phyloP scores from a whole-genome alignment of 35 echinoderm and acorn worm species.

The Strongylocentrotus purpuratus region DNA sequence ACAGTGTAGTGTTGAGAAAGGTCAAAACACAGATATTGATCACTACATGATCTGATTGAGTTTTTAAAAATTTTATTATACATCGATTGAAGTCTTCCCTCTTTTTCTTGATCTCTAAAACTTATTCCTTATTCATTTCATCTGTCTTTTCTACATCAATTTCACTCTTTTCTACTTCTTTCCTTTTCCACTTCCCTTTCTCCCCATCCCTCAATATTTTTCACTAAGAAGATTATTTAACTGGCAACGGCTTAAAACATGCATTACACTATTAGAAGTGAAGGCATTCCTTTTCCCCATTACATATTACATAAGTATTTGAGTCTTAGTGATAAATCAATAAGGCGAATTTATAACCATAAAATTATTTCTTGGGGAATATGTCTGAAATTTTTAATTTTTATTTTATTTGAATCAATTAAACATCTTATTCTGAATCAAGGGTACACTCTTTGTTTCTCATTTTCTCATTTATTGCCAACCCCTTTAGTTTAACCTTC shows the following conservation, averaged over 20 bases:
- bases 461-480: not conserved
- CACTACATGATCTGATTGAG: not conserved
- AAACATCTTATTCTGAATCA: too few species aligned
- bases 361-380: too few species aligned
- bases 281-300: not conserved
- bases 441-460: not conserved
- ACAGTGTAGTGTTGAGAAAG: not conserved
- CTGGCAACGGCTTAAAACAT: too few species aligned
- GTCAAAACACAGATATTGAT: not conserved
- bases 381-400: too few species aligned
- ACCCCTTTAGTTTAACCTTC: not conserved
- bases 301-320: not conserved
- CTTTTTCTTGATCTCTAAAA: not conserved
- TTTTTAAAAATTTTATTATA: not conserved
- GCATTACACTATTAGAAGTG: not conserved
- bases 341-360: too few species aligned
- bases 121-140: not conserved
- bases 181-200: too few species aligned
- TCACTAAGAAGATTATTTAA: not conserved
- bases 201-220: not conserved
- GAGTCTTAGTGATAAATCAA: too few species aligned
- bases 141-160: not conserved
- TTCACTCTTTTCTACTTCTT: not conserved
- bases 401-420: too few species aligned
- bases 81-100: not conserved